A percentile compares a stretch with the other conserved stretches of the same genome.
Conservation (phyloP, 2,113 vertebrate genomes). For the Psittacula cyanocephala region DNA sequence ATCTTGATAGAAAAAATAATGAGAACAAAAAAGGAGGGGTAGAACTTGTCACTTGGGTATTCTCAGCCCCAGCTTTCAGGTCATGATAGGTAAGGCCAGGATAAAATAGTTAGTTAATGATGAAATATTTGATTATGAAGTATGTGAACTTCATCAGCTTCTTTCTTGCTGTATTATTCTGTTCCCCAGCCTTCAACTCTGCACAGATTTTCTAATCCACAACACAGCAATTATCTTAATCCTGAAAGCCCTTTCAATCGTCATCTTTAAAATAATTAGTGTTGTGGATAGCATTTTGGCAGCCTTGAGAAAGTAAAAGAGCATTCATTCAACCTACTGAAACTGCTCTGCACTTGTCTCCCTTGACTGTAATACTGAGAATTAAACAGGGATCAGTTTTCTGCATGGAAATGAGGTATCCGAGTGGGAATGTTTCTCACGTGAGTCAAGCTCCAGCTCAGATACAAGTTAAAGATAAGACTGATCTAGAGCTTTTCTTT, state of each 20-base stretch:
- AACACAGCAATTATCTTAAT: not conserved
- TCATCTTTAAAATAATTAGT: not conserved
- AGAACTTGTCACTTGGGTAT: not conserved
- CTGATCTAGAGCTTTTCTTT: not conserved
- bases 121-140: not conserved
- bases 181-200: not conserved
- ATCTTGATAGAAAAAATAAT: not conserved
- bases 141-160: not conserved
- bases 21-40: fast-evolving
- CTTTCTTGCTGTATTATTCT: not conserved
- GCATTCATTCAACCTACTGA: not conserved
- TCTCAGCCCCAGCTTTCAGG: not conserved
- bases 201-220: not conserved
- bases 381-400: not conserved
- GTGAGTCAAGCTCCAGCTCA: not conserved
- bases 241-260: not conserved
- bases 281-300: not conserved
- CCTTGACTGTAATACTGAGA: not conserved
- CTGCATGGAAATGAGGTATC: not conserved
- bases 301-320: not conserved
- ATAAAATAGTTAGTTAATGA: not conserved
- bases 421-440: not conserved
- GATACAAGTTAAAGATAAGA: not conserved
- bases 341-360: not conserved
- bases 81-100: not conserved